Base-by-base conservation (phyloP, 2,888 invertebrate species). In the Melanophora roralis region DNA sequence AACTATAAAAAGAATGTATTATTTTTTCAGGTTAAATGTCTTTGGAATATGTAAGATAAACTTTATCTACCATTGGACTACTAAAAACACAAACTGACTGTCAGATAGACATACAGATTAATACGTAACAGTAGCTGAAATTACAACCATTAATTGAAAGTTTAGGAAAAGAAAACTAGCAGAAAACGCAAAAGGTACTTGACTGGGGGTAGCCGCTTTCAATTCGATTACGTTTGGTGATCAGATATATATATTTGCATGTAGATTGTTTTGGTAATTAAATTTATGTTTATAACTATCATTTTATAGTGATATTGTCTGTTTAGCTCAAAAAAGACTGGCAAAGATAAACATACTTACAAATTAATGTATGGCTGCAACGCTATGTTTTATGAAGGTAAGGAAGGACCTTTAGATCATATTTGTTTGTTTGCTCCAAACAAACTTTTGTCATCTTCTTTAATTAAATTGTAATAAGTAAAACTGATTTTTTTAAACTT, bases 11-110 rank as follows among this genome's bases (percentile, higher is more conserved):
- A 3, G 6, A 3, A 51, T 19, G 59, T 69, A 64, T 51, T 21
- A 71, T 34, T 71, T 57, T 72, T 71, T 72, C 75, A 72, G 72
- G 71, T 80, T 80, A 68, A 80, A 72, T 76, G 80, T 80, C 80
- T 68, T 76, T 72, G 59, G 57, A 67, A 76, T 80, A 71, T 80
- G 75, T 75, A 67, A 47, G 47, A 62, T 65, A n/a, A n/a, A n/a
- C n/a, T 79, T 68, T 76, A 75, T 53, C 72, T 69, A 53, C 62
- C n/a, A 40, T 40, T 2, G 76, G n/a, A n/a, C 76, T 76, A 73
- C 80, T 62, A 72, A 69, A 72, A 68, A 57, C 32, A 65, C 12
- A 60, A 27, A 43, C 36, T 8, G 12, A 11, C 36, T n/a, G 27
- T 27, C 27, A 21, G 43, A 67, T 21, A 47, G 8, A 49, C 14